Base-by-base conservation (phyloP, 2,797 vertebrate species). In the Cichlasoma orientale region DNA sequence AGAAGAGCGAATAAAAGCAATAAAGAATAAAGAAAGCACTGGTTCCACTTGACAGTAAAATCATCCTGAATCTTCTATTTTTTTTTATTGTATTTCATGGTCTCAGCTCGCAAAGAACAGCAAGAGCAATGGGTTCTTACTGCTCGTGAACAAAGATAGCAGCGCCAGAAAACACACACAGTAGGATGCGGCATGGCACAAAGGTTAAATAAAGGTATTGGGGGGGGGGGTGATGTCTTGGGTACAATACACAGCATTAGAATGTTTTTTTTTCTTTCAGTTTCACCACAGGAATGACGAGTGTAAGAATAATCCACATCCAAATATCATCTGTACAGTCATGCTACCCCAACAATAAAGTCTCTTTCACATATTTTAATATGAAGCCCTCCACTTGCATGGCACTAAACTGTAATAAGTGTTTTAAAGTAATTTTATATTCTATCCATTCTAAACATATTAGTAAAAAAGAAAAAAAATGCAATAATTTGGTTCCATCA, bases 21-120 rank as follows among this genome's bases (percentile, higher is more conserved):
- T 27, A 19, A 55, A 79, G 52, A 54, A 72, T 31, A 55, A 75
- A 80, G 21, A 58, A 80, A 79, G 14, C n/a, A 56, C 7, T 55
- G 13, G 7, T 79, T 87, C 79, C 16, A 13, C 13, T 79, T 59
- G 31, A 87, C 84, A 71, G 55, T 72, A 88, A 84, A 88, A 80
- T 78, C 82, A 72, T 82, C 63, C 78, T 47, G 53, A 83, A 68
- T 85, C 68, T 80, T 77, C 38, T 78, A 63, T 41, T 33, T 31
- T 61, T 74, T 74, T 91, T 86, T 80, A 87, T 89, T 89, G 63
- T 89, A 79, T 87, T 91, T 85, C 44, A 68, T 85, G 75, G 38
- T 88, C 71, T 89, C 86, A 82, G 84, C 83, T 92, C 81, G 83
- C 88, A 89, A 88, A 85, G 84, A 88, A 94, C 93, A 92, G 58